Evolutionary conservation across 37 sponge, comb jelly and placozoan genomes (phyloP), one percentile per base, ranked within the genome.

Genomic region (Oopsacas minuta): DNA sequence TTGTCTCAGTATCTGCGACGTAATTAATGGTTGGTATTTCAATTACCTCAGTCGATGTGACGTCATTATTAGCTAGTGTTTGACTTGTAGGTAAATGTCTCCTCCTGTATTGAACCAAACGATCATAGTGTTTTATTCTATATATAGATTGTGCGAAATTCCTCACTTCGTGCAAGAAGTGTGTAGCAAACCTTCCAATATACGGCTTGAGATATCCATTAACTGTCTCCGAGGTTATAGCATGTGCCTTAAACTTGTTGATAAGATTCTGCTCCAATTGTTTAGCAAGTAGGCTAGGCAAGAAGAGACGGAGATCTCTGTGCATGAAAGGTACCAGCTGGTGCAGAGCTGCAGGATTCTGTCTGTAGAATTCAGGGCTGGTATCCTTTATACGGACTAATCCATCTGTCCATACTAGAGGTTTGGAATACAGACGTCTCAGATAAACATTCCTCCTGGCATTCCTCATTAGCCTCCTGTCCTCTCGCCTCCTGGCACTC

Each of bases 101-200:
- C 22, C 75, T 61, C 28, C 30, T 10, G 28, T 61, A 12, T 34
- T 25, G 75, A n/a, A 61, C 75, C 22, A 61, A 61, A 5, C 75
- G 75, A 34, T 61, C 75, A 12, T 61, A 61, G 22, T 61, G 22
- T 3, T 61, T n/a, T 12, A 25, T 25, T 25, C 28, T 34, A 61
- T n/a, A 61, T 7, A 61, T 61, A 32, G 75, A 61, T 12, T 61
- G 75, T 34, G 75, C 75, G 75, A 61, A 61, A 61, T 61, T 61
- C 30, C 22, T 61, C 75, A 61, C 75, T 61, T 61, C 75, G 28
- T 61, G 75, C 75, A 32, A 34, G 75, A 61, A 61, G 22, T 61
- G 75, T 5, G 30, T n/a, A 25, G 75, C 75, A 34, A 61, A 61
- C 30, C 22, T 61, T 5, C 75, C 75, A 5, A 61, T 25, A 34